Base-by-base conservation (phyloP, 2,797 vertebrate species). In the Synaphobranchus kaupii region DNA sequence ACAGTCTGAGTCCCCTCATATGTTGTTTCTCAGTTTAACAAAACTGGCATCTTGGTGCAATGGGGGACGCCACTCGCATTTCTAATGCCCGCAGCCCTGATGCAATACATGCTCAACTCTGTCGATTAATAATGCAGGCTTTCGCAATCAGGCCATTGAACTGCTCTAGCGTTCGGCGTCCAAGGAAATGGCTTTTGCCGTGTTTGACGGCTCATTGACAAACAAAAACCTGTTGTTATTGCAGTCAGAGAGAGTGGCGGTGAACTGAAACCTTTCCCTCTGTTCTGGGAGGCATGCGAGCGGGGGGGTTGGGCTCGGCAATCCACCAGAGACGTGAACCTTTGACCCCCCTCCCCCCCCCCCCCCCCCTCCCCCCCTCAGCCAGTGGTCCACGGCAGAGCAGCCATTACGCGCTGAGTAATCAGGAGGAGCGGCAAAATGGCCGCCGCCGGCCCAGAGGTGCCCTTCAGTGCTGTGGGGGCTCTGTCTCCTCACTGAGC, bases 351-450 rank as follows among this genome's bases (percentile, higher is more conserved):
- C 68, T 28, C 20, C n/a, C 73, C 39, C 66, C 28, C 31, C 10
- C 71, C 71, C 17, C 10, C 10, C 50, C 63, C n/a, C 63, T n/a
- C n/a, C n/a, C 34, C 39, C 71, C 34, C 81, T 56, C 47, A 25
- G 4, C 81, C 1, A 52, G 10, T 34, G 73, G 66, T 73, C 34
- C 31, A 12, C 48, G n/a, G 48, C 52, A 58, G 86, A 76, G 86
- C 81, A 52, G 86, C 82, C 81, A 71, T 73, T 87, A 71, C 66
- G 66, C 25, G 48, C 34, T 50, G 63, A 31, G 50, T 22, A 5
- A 84, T 58, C 83, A 2, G 15, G 63, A 73, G 48, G 31, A 66
- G 63, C 20, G n/a, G 44, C 66, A 48, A 28, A 84, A 60, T 78
- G 82, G 68, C 34, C n/a, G 82, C 82, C 60, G 2, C 47, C 44